phyloP scores from a whole-genome alignment of 2,888 invertebrate species.

The Erebia ligea region DNA sequence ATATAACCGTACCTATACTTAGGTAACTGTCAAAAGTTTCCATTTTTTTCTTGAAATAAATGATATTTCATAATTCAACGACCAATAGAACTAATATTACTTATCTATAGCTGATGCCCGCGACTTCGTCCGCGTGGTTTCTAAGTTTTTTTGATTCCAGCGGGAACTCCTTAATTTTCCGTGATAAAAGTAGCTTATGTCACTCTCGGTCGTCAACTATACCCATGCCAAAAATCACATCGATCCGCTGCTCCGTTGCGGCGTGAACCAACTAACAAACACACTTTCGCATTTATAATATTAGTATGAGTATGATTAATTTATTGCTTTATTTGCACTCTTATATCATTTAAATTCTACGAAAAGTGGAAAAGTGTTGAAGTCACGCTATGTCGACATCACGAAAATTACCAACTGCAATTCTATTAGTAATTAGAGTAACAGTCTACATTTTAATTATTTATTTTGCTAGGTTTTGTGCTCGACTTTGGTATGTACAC shows the following conservation, averaged over 20 bases:
- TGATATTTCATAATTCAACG: not conserved
- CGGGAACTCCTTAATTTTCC: too few relatives aligned
- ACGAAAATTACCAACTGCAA: slow-evolving; percentile 2
- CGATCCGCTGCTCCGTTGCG: too few relatives aligned
- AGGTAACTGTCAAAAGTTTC: not conserved
- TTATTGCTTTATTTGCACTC: not conserved
- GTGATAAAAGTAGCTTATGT: too few relatives aligned
- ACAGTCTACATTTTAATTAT: not conserved
- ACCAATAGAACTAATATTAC: not conserved
- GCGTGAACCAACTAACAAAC: too few relatives aligned
- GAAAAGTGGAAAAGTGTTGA: not conserved
- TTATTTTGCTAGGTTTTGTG: not conserved
- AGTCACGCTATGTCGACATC: slow-evolving; percentile 7
- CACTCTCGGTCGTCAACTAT: too few relatives aligned
- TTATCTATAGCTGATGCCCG: too few relatives aligned
- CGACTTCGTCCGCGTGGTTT: too few relatives aligned
- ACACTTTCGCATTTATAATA: too few relatives aligned
- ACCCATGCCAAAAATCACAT: too few relatives aligned
- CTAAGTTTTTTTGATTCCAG: too few relatives aligned
- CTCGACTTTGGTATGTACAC: not conserved
- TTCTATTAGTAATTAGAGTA: not conserved
- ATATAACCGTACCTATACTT: too few relatives aligned
- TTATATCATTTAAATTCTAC: not conserved
- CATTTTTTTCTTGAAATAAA: not conserved
- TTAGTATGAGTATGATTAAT: too few relatives aligned